phyloP scores from a whole-genome alignment of 1,140 invertebrate genomes.

The Sinella curviseta region DNA sequence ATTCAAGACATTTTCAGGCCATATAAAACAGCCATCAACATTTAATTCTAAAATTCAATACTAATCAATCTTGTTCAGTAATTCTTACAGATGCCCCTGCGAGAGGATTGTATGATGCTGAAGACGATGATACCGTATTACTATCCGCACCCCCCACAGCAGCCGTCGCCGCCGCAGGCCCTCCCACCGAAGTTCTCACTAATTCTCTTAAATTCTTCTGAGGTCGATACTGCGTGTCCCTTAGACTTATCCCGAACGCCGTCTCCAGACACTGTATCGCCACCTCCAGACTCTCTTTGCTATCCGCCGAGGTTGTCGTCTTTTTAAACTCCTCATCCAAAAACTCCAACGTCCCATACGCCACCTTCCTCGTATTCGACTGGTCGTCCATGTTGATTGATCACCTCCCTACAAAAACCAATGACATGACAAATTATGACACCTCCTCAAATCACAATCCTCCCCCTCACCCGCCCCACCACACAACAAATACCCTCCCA shows the following conservation, averaged over 20 bases:
- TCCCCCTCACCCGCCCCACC: too few relatives aligned
- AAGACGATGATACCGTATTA: background rate
- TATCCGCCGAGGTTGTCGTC: conserved; percentile 58
- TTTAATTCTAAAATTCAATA: background rate
- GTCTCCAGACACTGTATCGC: conserved; percentile 82
- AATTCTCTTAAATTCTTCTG: conserved; percentile 11
- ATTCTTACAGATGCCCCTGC: conserved; percentile 1
- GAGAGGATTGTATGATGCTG: background rate
- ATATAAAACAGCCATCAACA: background rate
- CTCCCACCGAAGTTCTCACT: background rate
- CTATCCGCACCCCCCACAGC: background rate
- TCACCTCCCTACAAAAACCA: background rate
- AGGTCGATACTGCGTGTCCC: conserved; percentile 52
- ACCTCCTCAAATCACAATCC: background rate
- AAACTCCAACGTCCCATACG: conserved; percentile 39
- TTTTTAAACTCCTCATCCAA: conserved; percentile 44
- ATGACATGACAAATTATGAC: background rate
- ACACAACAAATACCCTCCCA: too few relatives aligned
- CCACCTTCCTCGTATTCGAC: background rate
- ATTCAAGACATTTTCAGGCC: background rate
- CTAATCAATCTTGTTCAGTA: background rate
- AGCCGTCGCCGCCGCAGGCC: background rate
- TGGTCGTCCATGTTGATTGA: background rate
- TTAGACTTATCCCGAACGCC: conserved; percentile 65
- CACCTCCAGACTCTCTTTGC: conserved; percentile 77